Percentiles rank a stretch among this genome's conserved stretches.
phyloP scores from a whole-genome alignment of 2,113 vertebrate genomes.

The Leucoraja erinaceus region DNA sequence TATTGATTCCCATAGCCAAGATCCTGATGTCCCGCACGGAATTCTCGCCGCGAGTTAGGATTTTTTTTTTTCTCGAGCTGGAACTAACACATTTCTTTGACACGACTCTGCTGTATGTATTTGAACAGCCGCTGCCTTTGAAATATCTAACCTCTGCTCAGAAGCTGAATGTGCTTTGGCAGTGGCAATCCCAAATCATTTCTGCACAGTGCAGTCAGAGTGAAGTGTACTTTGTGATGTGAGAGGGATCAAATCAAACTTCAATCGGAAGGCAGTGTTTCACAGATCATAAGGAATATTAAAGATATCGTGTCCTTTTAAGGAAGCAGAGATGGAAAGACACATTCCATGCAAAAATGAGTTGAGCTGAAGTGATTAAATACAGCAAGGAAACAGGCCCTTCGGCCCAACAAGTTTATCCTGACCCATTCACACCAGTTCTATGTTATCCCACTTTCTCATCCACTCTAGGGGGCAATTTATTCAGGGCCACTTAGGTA shows the following conservation, averaged over 20 bases:
- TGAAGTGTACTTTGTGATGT: constrained; percentile 34
- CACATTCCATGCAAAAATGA: background rate
- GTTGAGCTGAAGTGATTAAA: background rate
- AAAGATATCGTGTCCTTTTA: constrained; percentile 5
- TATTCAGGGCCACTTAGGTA: no score
- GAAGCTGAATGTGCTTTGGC: background rate
- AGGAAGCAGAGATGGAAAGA: background rate
- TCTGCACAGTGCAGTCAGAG: constrained; percentile 1
- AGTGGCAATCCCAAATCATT: constrained; percentile 18
- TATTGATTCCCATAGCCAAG: constrained; percentile 1
- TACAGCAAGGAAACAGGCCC: no score
- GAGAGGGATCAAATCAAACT: constrained; percentile 17
- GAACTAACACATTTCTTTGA: background rate
- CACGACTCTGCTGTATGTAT: background rate
- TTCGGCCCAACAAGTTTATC: no score
- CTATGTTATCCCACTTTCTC: no score
- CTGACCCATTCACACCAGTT: no score
- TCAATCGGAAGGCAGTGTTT: constrained; percentile 20
- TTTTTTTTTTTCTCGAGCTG: constrained; percentile 11
- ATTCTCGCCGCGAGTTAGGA: background rate
- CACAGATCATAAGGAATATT: constrained; percentile 26
- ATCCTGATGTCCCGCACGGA: background rate
- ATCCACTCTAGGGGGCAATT: no score
- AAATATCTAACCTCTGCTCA: constrained; percentile 25
- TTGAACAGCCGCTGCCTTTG: constrained; percentile 4